Evolutionary conservation across 2,888 invertebrate genomes (phyloP), one percentile per base, ranked within the genome.

Genomic region (Acrobasis repandana): DNA sequence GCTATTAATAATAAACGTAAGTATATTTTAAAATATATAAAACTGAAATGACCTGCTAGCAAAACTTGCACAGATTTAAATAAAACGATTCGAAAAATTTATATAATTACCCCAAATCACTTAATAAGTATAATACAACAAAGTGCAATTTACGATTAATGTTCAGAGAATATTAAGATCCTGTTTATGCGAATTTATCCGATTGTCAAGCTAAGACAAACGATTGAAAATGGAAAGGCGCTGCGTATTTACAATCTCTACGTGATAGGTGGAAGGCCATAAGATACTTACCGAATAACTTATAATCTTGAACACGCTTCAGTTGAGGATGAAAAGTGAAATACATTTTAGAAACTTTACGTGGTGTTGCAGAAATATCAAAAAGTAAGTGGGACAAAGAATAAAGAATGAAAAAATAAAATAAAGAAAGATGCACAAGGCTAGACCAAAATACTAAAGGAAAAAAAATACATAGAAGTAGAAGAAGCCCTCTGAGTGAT

Each of bases 201-300:
- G 48, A 10, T 38, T 48, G 57, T 34, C 38, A 58, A n/a, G 34
- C 51, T 15, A 16, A 51, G 58, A 59, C 50, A 59, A 20, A 59
- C 28, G 50, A 16, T 51, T 18, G 16, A 59, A 59, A 28, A 43
- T 50, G 43, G 38, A 38, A 43, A 38, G 38, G 38, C 28, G 10
- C 50, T 36, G 18, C 43, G 56, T 38, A 38, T 56, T 56, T 43
- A 10, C 20, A 43, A 20, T 43, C 16, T 11, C 43, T 38, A 59
- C 58, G 50, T 59, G 58, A 59, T 15, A 51, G 58, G 58, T 59
- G 50, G 58, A 43, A 59, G 51, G 58, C 43, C 58, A 43, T 38
- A 59, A 16, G 57, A 60, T 34, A 50, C n/a, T n/a, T n/a, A n/a
- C 61, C 43, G 43, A 15, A 54, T 28, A 50, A n/a, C 50, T 50